Conservation (phyloP, 2,888 invertebrate species). For the Torymus aiolomorphi region DNA sequence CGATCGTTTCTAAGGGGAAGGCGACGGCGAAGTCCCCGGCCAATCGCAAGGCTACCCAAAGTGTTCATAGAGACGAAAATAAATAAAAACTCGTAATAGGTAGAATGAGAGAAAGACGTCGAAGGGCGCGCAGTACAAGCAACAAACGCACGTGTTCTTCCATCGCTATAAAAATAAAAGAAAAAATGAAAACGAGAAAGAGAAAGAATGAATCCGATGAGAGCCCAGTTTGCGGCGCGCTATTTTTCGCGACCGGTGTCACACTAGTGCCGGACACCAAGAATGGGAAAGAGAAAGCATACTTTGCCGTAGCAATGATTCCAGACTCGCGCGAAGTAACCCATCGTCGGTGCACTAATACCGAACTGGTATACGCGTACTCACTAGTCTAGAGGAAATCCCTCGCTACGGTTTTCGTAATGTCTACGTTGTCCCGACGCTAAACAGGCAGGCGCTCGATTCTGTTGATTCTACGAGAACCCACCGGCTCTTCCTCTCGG, state of each 20-base stretch:
- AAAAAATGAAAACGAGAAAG: not conserved
- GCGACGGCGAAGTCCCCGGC: too few species aligned
- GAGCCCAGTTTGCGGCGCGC: conserved; percentile 58
- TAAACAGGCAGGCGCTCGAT: not conserved
- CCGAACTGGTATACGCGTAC: not conserved
- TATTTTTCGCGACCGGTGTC: conserved; percentile 55
- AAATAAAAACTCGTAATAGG: conserved; percentile 56
- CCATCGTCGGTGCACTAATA: conserved; percentile 6
- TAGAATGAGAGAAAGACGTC: conserved; percentile 4
- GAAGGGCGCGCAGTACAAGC: conserved; percentile 26
- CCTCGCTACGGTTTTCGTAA: not conserved
- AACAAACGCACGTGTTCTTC: not conserved
- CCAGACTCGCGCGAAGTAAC: conserved; percentile 48
- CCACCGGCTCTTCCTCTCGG: not conserved
- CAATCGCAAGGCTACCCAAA: conserved; percentile 67
- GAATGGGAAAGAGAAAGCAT: conserved; percentile 46
- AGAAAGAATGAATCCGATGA: conserved; percentile 3
- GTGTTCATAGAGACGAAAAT: conserved; percentile 69
- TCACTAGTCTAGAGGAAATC: not conserved
- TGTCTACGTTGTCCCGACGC: conserved; percentile 1
- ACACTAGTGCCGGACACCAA: not conserved
- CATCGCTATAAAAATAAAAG: not conserved
- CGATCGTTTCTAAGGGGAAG: too few species aligned
- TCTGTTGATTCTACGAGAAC: not conserved
- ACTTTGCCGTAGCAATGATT: conserved; percentile 54